A percentile compares a stretch with the other conserved stretches of the same genome.
Evolutionary conservation across 1,140 invertebrate genomes (phyloP).

Genomic region (Aporrectodea caliginosa): DNA sequence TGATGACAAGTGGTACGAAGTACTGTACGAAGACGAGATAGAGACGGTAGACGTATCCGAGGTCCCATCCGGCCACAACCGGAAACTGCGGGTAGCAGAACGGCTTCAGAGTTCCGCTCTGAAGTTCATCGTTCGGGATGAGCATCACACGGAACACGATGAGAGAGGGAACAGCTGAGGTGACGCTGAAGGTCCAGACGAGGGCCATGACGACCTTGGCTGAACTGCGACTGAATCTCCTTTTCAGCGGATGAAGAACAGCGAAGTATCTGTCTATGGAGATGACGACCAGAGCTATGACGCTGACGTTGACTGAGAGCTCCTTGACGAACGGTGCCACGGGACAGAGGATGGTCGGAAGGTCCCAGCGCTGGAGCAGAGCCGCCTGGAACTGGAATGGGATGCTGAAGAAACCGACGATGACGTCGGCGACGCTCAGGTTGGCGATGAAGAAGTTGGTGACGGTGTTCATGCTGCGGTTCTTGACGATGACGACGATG

Average conservation of each 20-base stretch:
- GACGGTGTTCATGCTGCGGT: constrained; percentile 68
- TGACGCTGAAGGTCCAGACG: constrained; percentile 65
- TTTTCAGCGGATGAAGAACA: constrained; percentile 71
- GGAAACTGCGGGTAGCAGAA: constrained; percentile 20
- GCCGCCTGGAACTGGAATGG: constrained; percentile 80
- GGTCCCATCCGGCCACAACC: background rate
- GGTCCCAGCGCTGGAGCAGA: constrained; percentile 72
- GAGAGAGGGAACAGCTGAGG: constrained; percentile 62
- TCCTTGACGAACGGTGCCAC: constrained; percentile 72
- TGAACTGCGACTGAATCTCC: constrained; percentile 65
- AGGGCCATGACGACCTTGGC: constrained; percentile 67
- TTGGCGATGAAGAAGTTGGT: constrained; percentile 72
- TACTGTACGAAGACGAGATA: constrained; percentile 63
- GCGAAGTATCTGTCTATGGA: constrained; percentile 72
- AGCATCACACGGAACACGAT: constrained; percentile 16
- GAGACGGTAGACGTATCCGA: constrained; percentile 15
- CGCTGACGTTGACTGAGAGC: constrained; percentile 73
- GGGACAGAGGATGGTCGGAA: constrained; percentile 77
- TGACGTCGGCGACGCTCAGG: constrained; percentile 47
- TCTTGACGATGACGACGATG: constrained; percentile 69
- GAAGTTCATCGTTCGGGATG: background rate
- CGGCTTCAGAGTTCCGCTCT: background rate
- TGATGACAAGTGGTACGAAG: constrained; percentile 70
- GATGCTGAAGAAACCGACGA: constrained; percentile 47
- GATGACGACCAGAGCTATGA: constrained; percentile 76